Evolutionary conservation across 2,113 vertebrate species (phyloP), one percentile per base, ranked within the genome.

Genomic region (Ceyx margarethae): DNA sequence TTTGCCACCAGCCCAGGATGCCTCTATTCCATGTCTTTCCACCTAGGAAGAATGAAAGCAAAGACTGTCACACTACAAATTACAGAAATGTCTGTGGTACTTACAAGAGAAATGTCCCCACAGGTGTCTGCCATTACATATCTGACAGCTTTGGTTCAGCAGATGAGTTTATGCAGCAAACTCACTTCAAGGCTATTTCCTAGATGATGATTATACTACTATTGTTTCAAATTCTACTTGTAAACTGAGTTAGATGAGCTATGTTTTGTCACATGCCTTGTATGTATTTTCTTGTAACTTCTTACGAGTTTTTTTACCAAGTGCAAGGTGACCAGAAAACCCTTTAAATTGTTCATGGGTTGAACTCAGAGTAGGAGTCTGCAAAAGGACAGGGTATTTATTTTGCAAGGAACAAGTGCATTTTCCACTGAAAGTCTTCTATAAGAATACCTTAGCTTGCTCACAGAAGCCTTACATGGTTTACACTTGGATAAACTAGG

Each of bases 1-100:
- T 80, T 92, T 95, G 66, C 99, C 99, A 23, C 99, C 99, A 25
- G 99, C 99, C 99, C 99, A 99, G 13, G 99, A 97, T 1, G 98
- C 98, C 68, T 98, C 98, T 50, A 99, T 98, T 50, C 99, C 99
- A 0, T 31, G 92, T 90, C 98, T 95, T 85, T 98, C 97, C 9
- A 99, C 98, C 99, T 99, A 94, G 50, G 29, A 92, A n/a, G 58
- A 94, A 91, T 42, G 16, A 93, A 82, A 84, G 83, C 76, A 57
- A 81, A 29, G 11, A 23, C 1, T 60, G 69, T 35, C 42, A 62
- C 6, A 77, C 73, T 9, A 71, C 5, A 31, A 74, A 35, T 8
- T 11, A 35, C 0, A 54, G 9, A 56, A n/a, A 0, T 22, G 20
- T 48, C 29, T 26, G 13, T 48, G 42, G 26, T 37, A 66, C 31